Evolutionary conservation across 2,797 vertebrate genomes (phyloP).

Genomic region (Lateolabrax maculatus): DNA sequence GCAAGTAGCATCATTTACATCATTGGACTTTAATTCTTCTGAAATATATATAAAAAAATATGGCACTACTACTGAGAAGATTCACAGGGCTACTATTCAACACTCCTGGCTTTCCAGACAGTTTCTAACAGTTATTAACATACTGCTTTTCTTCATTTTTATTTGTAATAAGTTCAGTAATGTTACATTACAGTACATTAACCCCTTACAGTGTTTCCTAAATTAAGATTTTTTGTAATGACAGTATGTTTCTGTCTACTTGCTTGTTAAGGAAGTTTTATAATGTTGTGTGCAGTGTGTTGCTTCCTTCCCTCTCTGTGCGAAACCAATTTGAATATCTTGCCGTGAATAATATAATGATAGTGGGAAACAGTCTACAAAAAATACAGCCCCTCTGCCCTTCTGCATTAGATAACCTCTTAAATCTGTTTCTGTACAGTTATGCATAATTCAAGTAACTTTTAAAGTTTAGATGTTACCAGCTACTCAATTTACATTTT

Average conservation of each 20-base stretch:
- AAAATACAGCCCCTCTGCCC: slow-evolving; percentile 16
- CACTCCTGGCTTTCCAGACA: background rate
- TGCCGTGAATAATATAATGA: background rate
- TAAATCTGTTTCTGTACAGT: slow-evolving; percentile 6
- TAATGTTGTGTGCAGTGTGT: slow-evolving; percentile 1
- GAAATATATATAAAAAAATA: too few relatives aligned
- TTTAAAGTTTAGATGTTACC: slow-evolving; percentile 11
- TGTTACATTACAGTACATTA: background rate
- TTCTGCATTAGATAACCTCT: slow-evolving; percentile 15
- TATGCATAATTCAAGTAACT: slow-evolving; percentile 20
- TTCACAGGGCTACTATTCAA: background rate
- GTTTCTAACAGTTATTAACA: too few relatives aligned
- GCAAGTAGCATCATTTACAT: fast-evolving
- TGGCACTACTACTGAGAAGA: background rate
- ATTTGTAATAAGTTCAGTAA: background rate
- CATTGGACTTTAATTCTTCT: too few relatives aligned
- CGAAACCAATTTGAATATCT: slow-evolving; percentile 10
- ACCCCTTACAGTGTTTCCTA: background rate
- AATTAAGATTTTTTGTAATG: background rate
- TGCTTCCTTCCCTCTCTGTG: background rate
- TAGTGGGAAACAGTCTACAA: background rate
- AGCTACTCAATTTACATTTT: background rate
- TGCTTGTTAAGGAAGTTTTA: background rate
- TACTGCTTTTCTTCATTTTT: background rate
- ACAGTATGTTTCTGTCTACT: background rate